Evolutionary conservation across 2,888 invertebrate genomes (phyloP), one percentile per base, ranked within the genome.

Genomic region (Drosophila barbarae): DNA sequence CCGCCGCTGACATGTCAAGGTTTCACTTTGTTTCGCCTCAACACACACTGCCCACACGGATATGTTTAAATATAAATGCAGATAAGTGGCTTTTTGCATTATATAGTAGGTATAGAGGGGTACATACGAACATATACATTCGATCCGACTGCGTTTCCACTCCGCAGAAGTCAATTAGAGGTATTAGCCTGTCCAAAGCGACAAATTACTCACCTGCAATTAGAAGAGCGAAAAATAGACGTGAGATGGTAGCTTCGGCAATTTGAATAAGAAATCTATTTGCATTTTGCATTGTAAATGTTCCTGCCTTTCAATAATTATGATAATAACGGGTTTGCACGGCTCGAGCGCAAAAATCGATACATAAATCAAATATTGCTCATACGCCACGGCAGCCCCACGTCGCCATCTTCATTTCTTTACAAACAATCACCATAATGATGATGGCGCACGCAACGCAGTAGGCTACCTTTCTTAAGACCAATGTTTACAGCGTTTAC

Each of bases 171-270:
- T 51, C 71, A 68, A 75, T 77, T 75, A 75, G 73, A 69, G 58
- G 64, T 74, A 76, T 71, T 67, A 56, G 52, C 44, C 53, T 57
- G 53, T 54, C 63, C 36, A 41, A 38, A 59, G 61, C 56, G 67
- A 59, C 67, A 70, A 72, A 68, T 75, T 64, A 86, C 86, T 86
- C 77, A 86, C 86, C 86, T 86, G 84, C 46, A 86, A 86, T 55
- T 65, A 74, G 47, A 65, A 44, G 46, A 56, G 60, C 51, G 56
- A 47, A 52, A 44, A 38, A 28, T 46, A 39, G 64, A 39, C 36
- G 28, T 53, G 28, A 57, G 67, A 68, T 66, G 47, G 35, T 57
- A 56, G 7, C 46, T 46, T 46, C 58, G 54, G 26, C 64, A 69
- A 49, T 69, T 65, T 61, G 47, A 66, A 61, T 59, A 54, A 38